phyloP scores from a whole-genome alignment of 2,113 vertebrate genomes.

The Sus scrofa region DNA sequence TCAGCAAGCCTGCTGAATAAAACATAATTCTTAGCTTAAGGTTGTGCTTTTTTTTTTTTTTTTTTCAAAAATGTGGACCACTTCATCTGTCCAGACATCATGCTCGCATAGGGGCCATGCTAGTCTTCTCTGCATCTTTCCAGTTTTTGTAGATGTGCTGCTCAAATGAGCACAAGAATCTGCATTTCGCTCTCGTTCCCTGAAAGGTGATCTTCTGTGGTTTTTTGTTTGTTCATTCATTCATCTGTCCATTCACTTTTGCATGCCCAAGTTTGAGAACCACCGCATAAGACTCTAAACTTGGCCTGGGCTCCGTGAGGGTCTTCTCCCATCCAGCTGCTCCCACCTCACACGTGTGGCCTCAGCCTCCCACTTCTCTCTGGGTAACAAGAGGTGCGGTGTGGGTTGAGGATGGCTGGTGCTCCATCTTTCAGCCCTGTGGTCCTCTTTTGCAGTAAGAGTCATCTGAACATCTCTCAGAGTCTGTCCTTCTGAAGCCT shows the following conservation, averaged over 20 bases:
- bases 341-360: accelerated
- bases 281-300: background rate
- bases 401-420: background rate
- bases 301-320: background rate
- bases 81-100: background rate
- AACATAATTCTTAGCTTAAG: too few species aligned
- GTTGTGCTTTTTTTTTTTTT: too few species aligned
- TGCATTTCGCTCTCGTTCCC: background rate
- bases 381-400: too few species aligned
- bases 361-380: too few species aligned
- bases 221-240: background rate
- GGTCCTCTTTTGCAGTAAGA: accelerated
- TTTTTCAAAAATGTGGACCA: background rate
- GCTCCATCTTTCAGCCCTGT: background rate
- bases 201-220: background rate
- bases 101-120: background rate
- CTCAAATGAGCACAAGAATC: background rate
- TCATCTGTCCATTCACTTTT: background rate
- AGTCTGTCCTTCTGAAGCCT: background rate
- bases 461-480: accelerated
- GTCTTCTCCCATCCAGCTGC: too few species aligned
- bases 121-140: background rate
- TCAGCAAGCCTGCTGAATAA: too few species aligned
- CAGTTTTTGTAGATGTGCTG: too few species aligned
- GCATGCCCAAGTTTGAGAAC: background rate